Conservation (phyloP, 92 coral and sea anemone genomes). For the Montipora capitata region DNA sequence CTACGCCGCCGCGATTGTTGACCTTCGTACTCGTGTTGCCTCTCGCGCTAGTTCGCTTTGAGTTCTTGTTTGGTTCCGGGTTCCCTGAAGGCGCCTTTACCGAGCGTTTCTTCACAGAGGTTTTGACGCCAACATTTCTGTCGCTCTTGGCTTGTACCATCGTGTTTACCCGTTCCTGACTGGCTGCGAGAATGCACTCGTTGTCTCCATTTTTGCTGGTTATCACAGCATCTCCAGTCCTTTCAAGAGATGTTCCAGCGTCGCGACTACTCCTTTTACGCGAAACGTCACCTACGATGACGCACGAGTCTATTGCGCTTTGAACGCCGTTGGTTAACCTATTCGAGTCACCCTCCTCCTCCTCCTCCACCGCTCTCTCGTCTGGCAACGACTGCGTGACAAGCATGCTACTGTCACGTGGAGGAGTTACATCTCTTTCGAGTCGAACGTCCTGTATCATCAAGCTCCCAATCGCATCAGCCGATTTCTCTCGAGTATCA, state of each 20-base stretch:
- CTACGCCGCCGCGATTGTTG: neutral
- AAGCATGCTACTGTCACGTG: neutral
- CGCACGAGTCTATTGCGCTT: neutral
- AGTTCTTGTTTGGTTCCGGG: neutral
- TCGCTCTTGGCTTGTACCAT: slow-evolving; percentile 2
- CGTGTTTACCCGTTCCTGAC: neutral
- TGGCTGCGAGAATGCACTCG: neutral
- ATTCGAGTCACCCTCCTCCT: neutral
- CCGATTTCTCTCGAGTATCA: neutral
- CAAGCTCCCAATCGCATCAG: neutral
- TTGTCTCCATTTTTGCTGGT: neutral
- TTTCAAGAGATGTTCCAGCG: neutral
- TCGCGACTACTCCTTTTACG: neutral
- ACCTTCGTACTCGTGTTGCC: neutral
- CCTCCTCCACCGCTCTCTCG: neutral
- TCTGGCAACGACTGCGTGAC: neutral
- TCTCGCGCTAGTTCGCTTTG: neutral
- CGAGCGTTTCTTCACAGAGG: neutral
- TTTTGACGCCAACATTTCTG: slow-evolving; percentile 2
- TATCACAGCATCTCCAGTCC: neutral
- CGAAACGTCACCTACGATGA: neutral
- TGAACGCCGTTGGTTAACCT: neutral
- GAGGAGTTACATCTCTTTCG: neutral
- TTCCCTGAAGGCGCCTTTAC: neutral
- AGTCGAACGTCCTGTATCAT: neutral